Base-by-base conservation (phyloP, 2,113 vertebrate genomes). In the Pteropus alecto region DNA sequence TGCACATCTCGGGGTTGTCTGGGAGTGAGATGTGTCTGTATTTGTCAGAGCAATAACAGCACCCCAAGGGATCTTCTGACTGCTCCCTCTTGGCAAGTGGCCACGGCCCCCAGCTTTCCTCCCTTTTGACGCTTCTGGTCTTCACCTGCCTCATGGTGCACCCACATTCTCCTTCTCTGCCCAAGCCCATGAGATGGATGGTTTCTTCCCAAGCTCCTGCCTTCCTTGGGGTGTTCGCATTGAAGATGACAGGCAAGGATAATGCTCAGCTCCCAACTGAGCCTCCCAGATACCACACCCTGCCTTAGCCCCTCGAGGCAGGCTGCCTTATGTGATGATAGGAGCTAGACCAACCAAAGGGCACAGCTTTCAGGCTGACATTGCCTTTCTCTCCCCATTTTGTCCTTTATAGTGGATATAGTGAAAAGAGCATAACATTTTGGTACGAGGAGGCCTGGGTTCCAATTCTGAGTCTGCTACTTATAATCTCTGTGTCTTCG, bases 1-100 rank as follows among this genome's bases (percentile, higher is more conserved):
- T 1, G 1, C 1, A 7, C n/a, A 19, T 7, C 48, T 61, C 0
- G 0, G 19, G 14, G 81, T 15, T 33, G 9, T 22, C n/a, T 67
- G 35, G 65, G 30, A 79, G 35, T 15, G 16, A 46, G 63, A 12
- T 12, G 33, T 22, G 35, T 63, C 18, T 19, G 6, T 21, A 35
- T 43, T 6, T 35, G 26, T 11, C 21, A 26, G 51, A 90, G n/a
- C 77, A 77, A 38, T 4, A 9, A 22, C 26, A 7, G 14, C 7
- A 1, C 5, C 3, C 58, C 3, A 3, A 3, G n/a, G 2, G 21
- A 71, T 22, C 24, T 35, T 70, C 46, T 41, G 88, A 18, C 13
- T 6, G 14, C 30, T 35, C 13, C 35, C 15, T 87, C 51, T 54
- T 6, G 16, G 41, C 10, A 1, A 4, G 3, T 38, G 61, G 28